Evolutionary conservation across 2,113 vertebrate genomes (phyloP).

Genomic region (Callospermophilus lateralis): DNA sequence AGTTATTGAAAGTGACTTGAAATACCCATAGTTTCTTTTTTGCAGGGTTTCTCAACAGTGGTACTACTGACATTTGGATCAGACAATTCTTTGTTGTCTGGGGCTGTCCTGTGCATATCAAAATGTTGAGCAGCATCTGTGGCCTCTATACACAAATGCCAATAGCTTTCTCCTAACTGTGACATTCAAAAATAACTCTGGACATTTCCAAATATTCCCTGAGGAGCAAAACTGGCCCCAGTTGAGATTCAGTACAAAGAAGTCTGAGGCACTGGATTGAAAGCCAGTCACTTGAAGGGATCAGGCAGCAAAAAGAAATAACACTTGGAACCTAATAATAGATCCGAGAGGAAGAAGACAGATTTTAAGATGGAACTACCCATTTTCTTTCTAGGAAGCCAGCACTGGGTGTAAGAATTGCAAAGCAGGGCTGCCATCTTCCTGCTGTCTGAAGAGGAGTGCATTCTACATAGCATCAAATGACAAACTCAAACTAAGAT

Average conservation of each 20-base stretch:
- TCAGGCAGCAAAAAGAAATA: not conserved
- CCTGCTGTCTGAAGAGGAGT: slow-evolving; percentile 32
- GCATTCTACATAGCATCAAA: not conserved
- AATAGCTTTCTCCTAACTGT: not conserved
- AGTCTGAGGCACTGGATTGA: not conserved
- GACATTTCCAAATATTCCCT: not conserved
- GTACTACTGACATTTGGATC: not conserved
- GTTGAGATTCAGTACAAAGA: not conserved
- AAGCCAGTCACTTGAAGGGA: not conserved
- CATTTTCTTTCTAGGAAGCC: not conserved
- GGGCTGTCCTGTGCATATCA: not conserved
- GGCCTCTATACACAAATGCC: not conserved
- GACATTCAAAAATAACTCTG: slow-evolving; percentile 3
- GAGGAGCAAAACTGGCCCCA: not conserved
- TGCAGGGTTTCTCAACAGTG: not conserved
- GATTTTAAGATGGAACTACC: not conserved
- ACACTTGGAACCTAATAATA: not conserved
- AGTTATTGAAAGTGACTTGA: not conserved
- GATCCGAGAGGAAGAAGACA: not conserved
- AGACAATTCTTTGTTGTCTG: not conserved
- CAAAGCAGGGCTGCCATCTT: slow-evolving; percentile 24
- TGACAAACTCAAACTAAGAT: slow-evolving; percentile 64
- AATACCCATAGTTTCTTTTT: not conserved
- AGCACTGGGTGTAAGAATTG: not conserved
- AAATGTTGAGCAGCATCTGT: not conserved